These are phyloP conservation scores for Neosilurus mollespiculum DNA, from an alignment of 2,797 vertebrate genomes.

Conservation along the genomic window DNA sequence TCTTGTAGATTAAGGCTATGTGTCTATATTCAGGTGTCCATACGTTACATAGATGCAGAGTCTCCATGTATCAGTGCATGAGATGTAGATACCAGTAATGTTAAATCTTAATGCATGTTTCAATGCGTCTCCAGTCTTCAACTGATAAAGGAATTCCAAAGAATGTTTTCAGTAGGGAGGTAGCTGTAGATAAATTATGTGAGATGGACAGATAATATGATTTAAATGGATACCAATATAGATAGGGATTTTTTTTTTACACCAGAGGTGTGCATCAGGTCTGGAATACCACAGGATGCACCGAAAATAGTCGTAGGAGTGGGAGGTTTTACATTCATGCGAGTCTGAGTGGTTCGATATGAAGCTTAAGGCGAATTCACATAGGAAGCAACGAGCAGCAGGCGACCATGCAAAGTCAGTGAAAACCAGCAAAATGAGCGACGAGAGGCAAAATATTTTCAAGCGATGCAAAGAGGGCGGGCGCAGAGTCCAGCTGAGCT, in stretches of 20 bases:
- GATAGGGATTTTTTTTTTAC: neutral
- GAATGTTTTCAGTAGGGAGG: neutral
- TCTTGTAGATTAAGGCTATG: neutral
- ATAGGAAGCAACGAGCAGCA: too few relatives aligned
- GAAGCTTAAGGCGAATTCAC: neutral
- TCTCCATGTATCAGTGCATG: neutral
- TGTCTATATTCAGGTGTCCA: neutral
- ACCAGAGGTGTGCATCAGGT: neutral
- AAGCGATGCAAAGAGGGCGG: too few relatives aligned
- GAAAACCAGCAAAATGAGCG: too few relatives aligned
- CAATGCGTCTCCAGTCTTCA: neutral
- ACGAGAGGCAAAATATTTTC: too few relatives aligned
- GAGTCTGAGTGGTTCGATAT: neutral
- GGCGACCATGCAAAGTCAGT: too few relatives aligned
- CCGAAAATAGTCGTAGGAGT: neutral
- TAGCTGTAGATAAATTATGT: neutral
- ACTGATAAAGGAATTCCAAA: neutral
- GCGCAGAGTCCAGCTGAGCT: too few relatives aligned
- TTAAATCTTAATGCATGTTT: neutral
- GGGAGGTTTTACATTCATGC: neutral
- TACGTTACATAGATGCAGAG: neutral
- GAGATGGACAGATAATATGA: neutral
- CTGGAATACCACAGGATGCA: neutral
- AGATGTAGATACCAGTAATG: neutral
- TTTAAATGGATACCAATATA: neutral